Evolutionary conservation across 2,113 vertebrate species (phyloP), one percentile per base, ranked within the genome.

Genomic region (Pipra filicauda): DNA sequence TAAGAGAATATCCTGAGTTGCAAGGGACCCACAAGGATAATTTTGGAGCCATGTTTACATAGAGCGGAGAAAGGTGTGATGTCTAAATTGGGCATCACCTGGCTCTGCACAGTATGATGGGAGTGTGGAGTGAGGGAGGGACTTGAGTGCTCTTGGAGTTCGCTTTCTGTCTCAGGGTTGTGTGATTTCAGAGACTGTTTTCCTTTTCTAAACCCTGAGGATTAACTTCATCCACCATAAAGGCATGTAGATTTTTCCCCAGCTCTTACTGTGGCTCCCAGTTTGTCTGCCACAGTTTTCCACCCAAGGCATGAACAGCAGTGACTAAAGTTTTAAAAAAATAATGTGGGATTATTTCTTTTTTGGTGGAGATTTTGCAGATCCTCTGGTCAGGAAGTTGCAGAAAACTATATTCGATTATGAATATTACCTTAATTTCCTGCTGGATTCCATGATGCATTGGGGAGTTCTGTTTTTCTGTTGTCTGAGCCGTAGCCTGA

Each of bases 341-440:
- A 59, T 24, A 72, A 41, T 2, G 2, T 7, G 4, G 22, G 6
- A 9, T 74, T 37, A 2, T 22, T 31, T 20, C 28, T 12, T 55
- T 67, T 79, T 52, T 31, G 15, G 43, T 64, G 22, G 55, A 65
- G 27, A 59, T 57, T 69, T 90, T 65, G 33, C 65, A 88, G 61
- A 20, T 78, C 43, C 11, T 74, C 24, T 51, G 41, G 52, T 80
- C n/a, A 64, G 82, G 44, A 96, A 92, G 75, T 65, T 65, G 44
- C 33, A 74, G 52, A 81, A 83, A 89, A 83, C 41, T 65, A 44
- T 88, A 77, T 64, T 83, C 5, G 3, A 6, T 88, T 86, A 66
- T 84, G 22, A 85, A 61, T 86, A 69, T 92, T 90, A 78, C 61
- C 82, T 93, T 91, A 8, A 72, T 93, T 96, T 96, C 90, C 72